Percentiles rank a stretch among this genome's conserved stretches.
Conservation (phyloP, 2,888 invertebrate species). For the Griposia aprilina region DNA sequence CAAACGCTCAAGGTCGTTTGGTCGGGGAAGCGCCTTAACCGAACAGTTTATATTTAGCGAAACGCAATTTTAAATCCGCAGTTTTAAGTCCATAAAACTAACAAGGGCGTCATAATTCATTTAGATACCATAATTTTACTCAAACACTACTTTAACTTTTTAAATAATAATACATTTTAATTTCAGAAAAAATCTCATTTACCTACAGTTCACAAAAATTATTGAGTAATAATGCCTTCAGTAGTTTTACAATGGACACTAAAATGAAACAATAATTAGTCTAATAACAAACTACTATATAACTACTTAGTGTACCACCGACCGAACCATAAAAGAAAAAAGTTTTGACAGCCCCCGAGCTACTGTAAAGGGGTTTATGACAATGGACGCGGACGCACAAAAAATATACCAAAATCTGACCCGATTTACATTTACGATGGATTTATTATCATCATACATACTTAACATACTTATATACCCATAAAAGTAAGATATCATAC, state of each 20-base stretch:
- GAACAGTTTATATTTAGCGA: not conserved
- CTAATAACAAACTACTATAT: not conserved
- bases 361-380: slow-evolving; percentile 79
- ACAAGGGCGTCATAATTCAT: not conserved
- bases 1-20: no score
- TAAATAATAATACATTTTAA: no score
- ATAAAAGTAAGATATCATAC: slow-evolving; percentile 31
- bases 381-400: slow-evolving; percentile 64
- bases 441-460: slow-evolving; percentile 43
- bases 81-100: not conserved
- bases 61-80: not conserved
- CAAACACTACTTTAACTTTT: not conserved
- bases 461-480: slow-evolving; percentile 28
- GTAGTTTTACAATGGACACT: not conserved
- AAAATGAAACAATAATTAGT: not conserved
- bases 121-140: not conserved
- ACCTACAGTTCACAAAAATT: no score
- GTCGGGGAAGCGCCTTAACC: no score
- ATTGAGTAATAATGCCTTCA: no score
- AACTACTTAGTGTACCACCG: slow-evolving; percentile 45
- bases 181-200: no score
- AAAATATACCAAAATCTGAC: slow-evolving; percentile 61
- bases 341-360: slow-evolving; percentile 72
- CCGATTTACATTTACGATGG: slow-evolving; percentile 41
- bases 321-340: slow-evolving; percentile 60